Conservation (phyloP, 2,797 vertebrate species). For the Oreortyx pictus region DNA sequence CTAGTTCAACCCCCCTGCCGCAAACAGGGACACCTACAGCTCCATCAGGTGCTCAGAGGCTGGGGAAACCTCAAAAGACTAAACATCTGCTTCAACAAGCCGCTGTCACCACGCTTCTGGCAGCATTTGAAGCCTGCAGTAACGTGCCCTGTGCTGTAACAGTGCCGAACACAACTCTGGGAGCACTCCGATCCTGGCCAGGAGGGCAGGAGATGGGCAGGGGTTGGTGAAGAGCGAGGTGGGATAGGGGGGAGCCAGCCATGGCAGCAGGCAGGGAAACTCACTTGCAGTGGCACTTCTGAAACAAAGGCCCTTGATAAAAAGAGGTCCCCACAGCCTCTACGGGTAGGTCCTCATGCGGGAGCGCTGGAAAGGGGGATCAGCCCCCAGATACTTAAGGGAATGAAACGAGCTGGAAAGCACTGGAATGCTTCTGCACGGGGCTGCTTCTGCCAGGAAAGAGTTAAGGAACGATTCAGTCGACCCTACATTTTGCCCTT, state of each 20-base stretch:
- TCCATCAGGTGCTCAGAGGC: neutral
- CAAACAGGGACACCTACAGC: too few relatives aligned
- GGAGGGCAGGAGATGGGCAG: neutral
- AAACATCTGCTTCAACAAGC: neutral
- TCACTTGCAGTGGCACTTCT: neutral
- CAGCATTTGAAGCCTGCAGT: neutral
- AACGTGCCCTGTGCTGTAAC: neutral
- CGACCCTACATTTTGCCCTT: neutral
- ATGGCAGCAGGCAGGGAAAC: neutral
- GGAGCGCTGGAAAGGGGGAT: neutral
- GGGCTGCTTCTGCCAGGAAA: neutral
- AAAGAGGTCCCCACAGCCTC: neutral
- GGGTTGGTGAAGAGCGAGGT: neutral
- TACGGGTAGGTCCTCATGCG: neutral
- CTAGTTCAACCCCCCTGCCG: too few relatives aligned
- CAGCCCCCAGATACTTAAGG: neutral
- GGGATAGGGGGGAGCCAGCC: accelerated
- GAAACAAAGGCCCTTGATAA: accelerated
- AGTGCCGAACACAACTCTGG: neutral
- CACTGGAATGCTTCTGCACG: neutral
- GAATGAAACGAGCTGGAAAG: neutral
- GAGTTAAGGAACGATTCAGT: neutral
- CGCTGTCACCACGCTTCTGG: neutral
- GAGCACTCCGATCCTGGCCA: neutral
- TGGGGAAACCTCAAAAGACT: neutral